Conservation (phyloP, 1,140 invertebrate genomes). For the Pollicipes pollicipes region DNA sequence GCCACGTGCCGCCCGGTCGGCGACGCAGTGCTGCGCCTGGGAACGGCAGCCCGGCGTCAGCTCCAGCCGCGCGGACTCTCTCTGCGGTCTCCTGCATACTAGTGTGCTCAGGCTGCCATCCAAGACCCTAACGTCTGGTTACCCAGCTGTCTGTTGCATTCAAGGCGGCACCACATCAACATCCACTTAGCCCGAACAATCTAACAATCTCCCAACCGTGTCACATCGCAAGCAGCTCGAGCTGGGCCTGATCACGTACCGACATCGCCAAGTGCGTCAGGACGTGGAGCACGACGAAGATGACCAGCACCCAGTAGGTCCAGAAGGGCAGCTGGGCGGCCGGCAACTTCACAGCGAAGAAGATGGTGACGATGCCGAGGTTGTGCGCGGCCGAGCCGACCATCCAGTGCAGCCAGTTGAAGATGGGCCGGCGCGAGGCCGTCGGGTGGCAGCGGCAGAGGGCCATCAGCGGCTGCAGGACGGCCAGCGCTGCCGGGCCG, state of each 20-base stretch:
- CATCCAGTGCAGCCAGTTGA: conserved; percentile 90
- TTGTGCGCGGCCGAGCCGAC: conserved; percentile 83
- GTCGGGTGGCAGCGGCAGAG: conserved; percentile 68
- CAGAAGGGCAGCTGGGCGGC: conserved; percentile 69
- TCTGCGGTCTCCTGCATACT: no score
- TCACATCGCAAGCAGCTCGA: no score
- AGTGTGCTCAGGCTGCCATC: no score
- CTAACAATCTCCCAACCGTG: no score
- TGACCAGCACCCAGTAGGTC: conserved; percentile 68
- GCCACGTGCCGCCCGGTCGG: not conserved
- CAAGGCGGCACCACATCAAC: no score
- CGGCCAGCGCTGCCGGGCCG: conserved; percentile 57
- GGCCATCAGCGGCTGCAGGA: conserved; percentile 69
- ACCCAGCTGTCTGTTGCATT: no score
- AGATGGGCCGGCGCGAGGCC: conserved; percentile 55
- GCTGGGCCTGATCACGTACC: no score
- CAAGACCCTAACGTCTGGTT: no score
- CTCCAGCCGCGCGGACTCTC: no score
- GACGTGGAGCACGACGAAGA: conserved; percentile 75
- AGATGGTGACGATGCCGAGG: conserved; percentile 73
- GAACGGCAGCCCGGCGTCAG: no score
- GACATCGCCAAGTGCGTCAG: conserved; percentile 72
- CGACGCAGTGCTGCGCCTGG: not conserved
- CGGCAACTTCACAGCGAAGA: conserved; percentile 66
- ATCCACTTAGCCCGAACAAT: no score